A percentile compares a stretch with the other conserved stretches of the same genome.
phyloP scores from a whole-genome alignment of 1,140 invertebrate genomes.

The Drosophila leontia region DNA sequence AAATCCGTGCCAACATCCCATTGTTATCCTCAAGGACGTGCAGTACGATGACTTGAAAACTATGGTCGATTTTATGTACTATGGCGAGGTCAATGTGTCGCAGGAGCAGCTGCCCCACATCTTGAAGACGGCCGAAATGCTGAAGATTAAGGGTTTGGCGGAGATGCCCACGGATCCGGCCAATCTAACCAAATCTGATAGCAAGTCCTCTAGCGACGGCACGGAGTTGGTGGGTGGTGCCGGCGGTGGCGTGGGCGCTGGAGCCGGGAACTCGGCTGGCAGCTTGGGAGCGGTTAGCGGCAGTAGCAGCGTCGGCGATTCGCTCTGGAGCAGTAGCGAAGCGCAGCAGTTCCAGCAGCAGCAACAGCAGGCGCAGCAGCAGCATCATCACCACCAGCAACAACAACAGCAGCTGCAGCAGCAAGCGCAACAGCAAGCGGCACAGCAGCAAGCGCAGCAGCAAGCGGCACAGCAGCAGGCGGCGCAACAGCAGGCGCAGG shows the following conservation, averaged over 20 bases:
- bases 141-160: conserved; percentile 94
- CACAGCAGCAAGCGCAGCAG: conserved; percentile 75
- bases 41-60: conserved; percentile 93
- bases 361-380: conserved; percentile 70
- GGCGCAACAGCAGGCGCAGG: conserved; percentile 69
- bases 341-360: conserved; percentile 82
- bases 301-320: conserved; percentile 76
- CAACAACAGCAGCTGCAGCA: conserved; percentile 69
- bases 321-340: conserved; percentile 83
- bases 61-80: conserved; percentile 97
- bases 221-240: conserved; percentile 70
- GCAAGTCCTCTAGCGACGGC: conserved; percentile 85
- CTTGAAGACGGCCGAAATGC: conserved; percentile 93
- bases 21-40: conserved; percentile 95
- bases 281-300: conserved; percentile 68
- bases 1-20: conserved; percentile 95
- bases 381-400: conserved; percentile 67
- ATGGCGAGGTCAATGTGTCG: conserved; percentile 95
- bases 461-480: conserved; percentile 73
- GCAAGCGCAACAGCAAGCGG: conserved; percentile 65
- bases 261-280: conserved; percentile 51
- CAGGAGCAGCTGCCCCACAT: conserved; percentile 94
- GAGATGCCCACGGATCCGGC: conserved; percentile 91
- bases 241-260: conserved; percentile 46
- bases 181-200: conserved; percentile 88